Evolutionary conservation across 37 sponge, comb jelly and placozoan species (phyloP).

Genomic region (Halichondria panicea): DNA sequence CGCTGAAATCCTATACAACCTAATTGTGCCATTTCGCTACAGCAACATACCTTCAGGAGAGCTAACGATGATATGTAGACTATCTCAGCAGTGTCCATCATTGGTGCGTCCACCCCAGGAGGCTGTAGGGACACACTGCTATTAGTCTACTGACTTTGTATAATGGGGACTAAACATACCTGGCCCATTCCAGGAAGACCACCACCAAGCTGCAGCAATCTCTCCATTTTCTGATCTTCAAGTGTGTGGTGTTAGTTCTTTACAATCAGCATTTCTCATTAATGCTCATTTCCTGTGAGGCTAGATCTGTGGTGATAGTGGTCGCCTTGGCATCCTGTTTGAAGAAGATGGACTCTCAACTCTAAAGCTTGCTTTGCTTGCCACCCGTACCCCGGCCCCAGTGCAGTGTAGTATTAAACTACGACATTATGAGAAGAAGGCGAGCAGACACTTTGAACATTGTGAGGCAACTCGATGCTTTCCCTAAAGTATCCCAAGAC

Average conservation of each 20-base stretch:
- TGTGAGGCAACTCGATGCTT: constrained; percentile 87
- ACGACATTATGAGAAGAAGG: constrained; percentile 13
- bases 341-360: too few species aligned
- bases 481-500: constrained; percentile 87
- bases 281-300: too few species aligned
- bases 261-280: too few species aligned
- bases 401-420: too few species aligned
- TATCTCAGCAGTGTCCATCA: constrained; percentile 98
- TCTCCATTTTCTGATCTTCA: too few species aligned
- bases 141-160: neutral
- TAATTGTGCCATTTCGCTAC: neutral
- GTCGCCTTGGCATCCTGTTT: too few species aligned
- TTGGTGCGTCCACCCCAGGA: constrained; percentile 70
- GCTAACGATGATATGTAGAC: constrained; percentile 99
- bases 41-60: constrained; percentile 79
- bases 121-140: constrained; percentile 19
- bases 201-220: constrained; percentile 72
- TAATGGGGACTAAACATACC: constrained; percentile 35
- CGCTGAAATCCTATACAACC: too few species aligned
- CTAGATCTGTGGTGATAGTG: too few species aligned
- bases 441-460: constrained; percentile 37
- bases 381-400: too few species aligned
- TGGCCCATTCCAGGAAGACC: constrained; percentile 81
- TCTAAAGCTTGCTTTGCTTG: constrained; percentile 14
- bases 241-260: too few species aligned